phyloP scores from a whole-genome alignment of 2,888 invertebrate genomes.

The Caenorhabditis sp. region DNA sequence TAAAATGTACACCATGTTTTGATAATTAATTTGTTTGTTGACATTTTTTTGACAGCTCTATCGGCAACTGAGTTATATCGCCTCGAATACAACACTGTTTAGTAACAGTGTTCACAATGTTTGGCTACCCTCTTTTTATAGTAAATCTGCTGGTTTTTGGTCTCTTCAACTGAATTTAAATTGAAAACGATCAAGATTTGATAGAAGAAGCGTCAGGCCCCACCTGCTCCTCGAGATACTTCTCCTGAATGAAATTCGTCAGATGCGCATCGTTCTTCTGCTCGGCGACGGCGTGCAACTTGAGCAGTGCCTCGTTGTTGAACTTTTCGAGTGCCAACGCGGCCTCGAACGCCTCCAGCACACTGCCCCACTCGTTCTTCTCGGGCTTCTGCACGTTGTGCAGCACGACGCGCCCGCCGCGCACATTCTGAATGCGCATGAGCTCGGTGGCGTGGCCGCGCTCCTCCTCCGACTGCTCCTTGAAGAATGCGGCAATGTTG shows the following conservation, averaged over 20 bases:
- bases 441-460: conserved; percentile 84
- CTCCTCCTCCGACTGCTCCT: conserved; percentile 87
- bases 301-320: conserved; percentile 86
- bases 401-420: conserved; percentile 86
- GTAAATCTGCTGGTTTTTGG: too few relatives aligned
- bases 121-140: too few relatives aligned
- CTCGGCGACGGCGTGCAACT: conserved; percentile 84
- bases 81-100: too few relatives aligned
- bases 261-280: conserved; percentile 84
- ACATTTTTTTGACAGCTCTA: too few relatives aligned
- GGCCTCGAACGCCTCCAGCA: conserved; percentile 85
- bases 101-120: too few relatives aligned
- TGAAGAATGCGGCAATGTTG: conserved; percentile 80
- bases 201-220: too few relatives aligned
- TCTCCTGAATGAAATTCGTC: conserved; percentile 70
- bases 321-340: conserved; percentile 87
- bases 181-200: too few relatives aligned
- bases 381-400: conserved; percentile 84
- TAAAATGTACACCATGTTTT: too few relatives aligned
- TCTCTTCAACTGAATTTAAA: too few relatives aligned
- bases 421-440: conserved; percentile 83
- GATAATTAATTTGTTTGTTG: too few relatives aligned
- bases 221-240: conserved; percentile 79
- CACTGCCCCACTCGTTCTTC: conserved; percentile 84
- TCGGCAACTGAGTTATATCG: too few relatives aligned